Percentiles rank a stretch among this genome's conserved stretches.
Evolutionary conservation across 2,888 invertebrate genomes (phyloP).

Genomic region (Smittia aterrima): DNA sequence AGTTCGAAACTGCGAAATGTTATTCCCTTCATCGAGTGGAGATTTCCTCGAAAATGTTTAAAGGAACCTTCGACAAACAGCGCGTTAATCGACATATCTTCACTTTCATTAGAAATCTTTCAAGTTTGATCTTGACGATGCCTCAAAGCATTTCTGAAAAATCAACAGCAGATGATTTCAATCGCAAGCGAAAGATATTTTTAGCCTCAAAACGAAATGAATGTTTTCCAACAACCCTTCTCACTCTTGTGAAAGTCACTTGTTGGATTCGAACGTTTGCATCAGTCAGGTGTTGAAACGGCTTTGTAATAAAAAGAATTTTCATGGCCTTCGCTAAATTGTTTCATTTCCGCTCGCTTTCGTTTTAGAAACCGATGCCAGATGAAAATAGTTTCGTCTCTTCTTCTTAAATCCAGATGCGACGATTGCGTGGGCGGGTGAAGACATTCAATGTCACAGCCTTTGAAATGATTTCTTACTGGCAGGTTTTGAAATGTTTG

Average conservation of each 20-base stretch:
- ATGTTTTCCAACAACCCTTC: background rate
- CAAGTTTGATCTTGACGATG: background rate
- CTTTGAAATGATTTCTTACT: background rate
- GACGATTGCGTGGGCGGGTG: slow-evolving; percentile 12
- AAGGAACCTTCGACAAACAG: background rate
- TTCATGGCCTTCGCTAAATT: slow-evolving; percentile 6
- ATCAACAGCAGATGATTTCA: slow-evolving; percentile 36
- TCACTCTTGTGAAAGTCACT: slow-evolving; percentile 12
- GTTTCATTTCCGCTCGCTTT: slow-evolving; percentile 32
- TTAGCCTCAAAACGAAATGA: background rate
- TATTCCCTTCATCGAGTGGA: background rate
- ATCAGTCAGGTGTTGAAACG: background rate
- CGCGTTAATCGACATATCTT: background rate
- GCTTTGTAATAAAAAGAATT: slow-evolving; percentile 2
- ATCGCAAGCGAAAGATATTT: background rate
- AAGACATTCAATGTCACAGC: slow-evolving; percentile 28
- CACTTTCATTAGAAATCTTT: background rate
- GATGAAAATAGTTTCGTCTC: slow-evolving; percentile 30
- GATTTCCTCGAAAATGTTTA: background rate
- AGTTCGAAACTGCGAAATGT: slow-evolving; percentile 19
- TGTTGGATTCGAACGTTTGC: slow-evolving; percentile 30
- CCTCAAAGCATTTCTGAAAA: slow-evolving; percentile 9
- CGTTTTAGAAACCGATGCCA: background rate
- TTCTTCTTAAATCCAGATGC: slow-evolving; percentile 19
- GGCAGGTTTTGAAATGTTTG: background rate